phyloP scores from a whole-genome alignment of 2,113 vertebrate genomes.

The Cephalopterus ornatus region DNA sequence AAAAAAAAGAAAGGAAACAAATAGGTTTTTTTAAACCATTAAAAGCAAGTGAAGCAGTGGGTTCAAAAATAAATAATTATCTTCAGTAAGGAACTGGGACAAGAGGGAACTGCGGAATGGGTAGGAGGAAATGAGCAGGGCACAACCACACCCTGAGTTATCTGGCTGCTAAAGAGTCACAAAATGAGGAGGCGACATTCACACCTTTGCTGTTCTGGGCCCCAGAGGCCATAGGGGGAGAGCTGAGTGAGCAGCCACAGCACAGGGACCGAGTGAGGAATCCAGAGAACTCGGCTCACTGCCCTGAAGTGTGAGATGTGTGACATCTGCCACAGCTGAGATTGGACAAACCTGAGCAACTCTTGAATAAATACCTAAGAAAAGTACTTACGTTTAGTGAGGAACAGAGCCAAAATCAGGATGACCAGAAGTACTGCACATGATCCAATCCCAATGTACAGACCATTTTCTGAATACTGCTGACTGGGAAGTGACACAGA shows the following conservation, averaged over 20 bases:
- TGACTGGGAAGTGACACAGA: rapidly evolving
- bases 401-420: background rate
- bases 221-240: background rate
- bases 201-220: background rate
- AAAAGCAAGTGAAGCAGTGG: background rate
- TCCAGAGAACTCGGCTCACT: background rate
- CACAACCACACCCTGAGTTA: rapidly evolving
- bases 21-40: background rate
- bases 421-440: background rate
- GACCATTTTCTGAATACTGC: background rate
- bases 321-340: background rate
- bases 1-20: background rate
- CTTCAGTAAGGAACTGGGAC: background rate
- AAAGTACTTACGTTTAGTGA: slow-evolving; percentile 50
- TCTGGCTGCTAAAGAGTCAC: background rate
- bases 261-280: background rate
- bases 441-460: background rate
- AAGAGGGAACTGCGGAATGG: background rate
- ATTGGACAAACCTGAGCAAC: background rate
- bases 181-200: rapidly evolving
- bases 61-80: background rate
- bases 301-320: background rate
- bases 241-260: background rate
- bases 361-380: background rate
- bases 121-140: background rate